These are phyloP conservation scores for Malacoctenus gilli DNA, from an alignment of 2,797 vertebrate species.

Conservation along the genomic window DNA sequence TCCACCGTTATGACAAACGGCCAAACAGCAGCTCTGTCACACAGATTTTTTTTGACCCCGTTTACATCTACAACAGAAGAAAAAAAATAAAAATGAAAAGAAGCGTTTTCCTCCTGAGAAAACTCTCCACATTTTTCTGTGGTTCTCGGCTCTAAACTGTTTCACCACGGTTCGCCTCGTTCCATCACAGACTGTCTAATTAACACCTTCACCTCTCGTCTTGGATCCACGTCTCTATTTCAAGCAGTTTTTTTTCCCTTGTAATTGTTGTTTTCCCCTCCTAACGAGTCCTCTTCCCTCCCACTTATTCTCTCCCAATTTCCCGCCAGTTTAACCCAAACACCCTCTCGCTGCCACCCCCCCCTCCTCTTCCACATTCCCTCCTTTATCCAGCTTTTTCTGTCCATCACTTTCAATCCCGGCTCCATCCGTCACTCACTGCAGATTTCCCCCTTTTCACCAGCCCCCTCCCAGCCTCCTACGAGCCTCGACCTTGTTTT, in stretches of 20 bases:
- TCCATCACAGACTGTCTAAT: neutral
- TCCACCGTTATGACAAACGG: slow-evolving; percentile 43
- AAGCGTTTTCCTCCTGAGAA: no score
- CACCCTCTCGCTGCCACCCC: slow-evolving; percentile 6
- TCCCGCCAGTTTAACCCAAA: slow-evolving; percentile 19
- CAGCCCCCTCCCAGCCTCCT: slow-evolving; percentile 31
- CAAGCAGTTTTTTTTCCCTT: neutral
- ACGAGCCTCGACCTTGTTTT: neutral
- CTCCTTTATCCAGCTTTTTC: slow-evolving; percentile 2
- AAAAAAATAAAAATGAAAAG: no score
- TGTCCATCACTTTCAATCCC: slow-evolving; percentile 11
- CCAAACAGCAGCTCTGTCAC: slow-evolving; percentile 16
- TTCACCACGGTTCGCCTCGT: neutral
- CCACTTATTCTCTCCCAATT: slow-evolving; percentile 9
- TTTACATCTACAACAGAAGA: no score
- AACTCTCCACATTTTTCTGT: neutral
- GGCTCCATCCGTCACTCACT: neutral
- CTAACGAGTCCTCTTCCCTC: neutral
- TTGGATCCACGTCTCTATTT: slow-evolving; percentile 1
- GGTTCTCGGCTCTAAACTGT: slow-evolving; percentile 2
- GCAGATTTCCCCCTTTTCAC: neutral
- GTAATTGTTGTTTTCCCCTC: neutral
- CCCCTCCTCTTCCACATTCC: slow-evolving; percentile 15
- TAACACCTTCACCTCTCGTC: slow-evolving; percentile 2
- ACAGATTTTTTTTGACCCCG: slow-evolving; percentile 38